These are phyloP conservation scores for Drosophila colorata DNA, from an alignment of 2,888 invertebrate species.

Conservation along the genomic window DNA sequence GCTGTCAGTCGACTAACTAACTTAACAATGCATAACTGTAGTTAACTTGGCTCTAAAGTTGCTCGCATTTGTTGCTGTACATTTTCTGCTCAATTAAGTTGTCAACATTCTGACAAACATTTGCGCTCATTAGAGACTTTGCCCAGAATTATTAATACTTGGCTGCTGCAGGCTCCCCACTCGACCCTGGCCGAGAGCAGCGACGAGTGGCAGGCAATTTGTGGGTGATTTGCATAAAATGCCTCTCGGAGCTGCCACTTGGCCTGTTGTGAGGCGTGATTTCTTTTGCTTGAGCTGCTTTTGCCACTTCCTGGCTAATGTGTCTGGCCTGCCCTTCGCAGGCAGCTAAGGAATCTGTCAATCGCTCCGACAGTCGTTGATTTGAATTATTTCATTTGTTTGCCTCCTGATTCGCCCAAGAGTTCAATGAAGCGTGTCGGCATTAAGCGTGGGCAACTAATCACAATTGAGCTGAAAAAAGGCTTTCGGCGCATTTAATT, in stretches of 20 bases:
- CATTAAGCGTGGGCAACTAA: slow-evolving; percentile 18
- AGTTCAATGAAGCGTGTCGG: slow-evolving; percentile 46
- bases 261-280: slow-evolving; percentile 42
- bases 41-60: slow-evolving; percentile 35
- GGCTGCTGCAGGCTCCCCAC: slow-evolving; percentile 35
- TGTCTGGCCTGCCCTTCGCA: not conserved
- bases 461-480: slow-evolving; percentile 41
- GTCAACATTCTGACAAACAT: slow-evolving; percentile 79
- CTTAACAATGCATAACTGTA: slow-evolving; percentile 46
- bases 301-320: slow-evolving; percentile 31
- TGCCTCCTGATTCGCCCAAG: slow-evolving; percentile 50
- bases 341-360: slow-evolving; percentile 2
- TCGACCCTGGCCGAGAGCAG: not conserved
- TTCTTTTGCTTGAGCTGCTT: slow-evolving; percentile 36
- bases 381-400: slow-evolving; percentile 62
- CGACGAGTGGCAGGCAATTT: slow-evolving; percentile 58
- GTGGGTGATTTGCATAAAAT: slow-evolving; percentile 76
- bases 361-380: slow-evolving; percentile 32
- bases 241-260: slow-evolving; percentile 29
- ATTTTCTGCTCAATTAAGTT: slow-evolving; percentile 79
- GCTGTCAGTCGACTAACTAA: slow-evolving; percentile 31
- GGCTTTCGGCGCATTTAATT: slow-evolving; percentile 59
- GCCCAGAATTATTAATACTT: slow-evolving; percentile 75
- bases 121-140: slow-evolving; percentile 72
- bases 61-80: slow-evolving; percentile 37